Conservation (phyloP, 2,888 invertebrate species). For the Ashinkailepas kermadecensis region DNA sequence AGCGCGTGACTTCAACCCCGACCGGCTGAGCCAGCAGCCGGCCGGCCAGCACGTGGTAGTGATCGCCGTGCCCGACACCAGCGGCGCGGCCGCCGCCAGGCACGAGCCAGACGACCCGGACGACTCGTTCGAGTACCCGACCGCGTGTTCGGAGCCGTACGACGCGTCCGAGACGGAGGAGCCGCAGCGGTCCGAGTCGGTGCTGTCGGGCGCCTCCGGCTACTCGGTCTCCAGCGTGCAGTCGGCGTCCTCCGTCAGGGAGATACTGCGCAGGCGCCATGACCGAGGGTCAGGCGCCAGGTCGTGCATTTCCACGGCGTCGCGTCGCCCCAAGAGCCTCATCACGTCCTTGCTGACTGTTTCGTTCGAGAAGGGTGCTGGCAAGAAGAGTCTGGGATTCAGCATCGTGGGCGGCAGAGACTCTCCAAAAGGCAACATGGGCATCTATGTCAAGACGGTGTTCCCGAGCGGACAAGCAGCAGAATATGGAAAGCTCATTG, state of each 20-base stretch:
- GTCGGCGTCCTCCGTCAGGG: neutral
- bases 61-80: constrained; percentile 10
- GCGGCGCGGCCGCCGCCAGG: neutral
- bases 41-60: constrained; percentile 16
- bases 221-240: neutral
- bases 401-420: constrained; percentile 84
- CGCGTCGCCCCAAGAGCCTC: constrained; percentile 39
- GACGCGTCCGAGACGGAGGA: constrained; percentile 29
- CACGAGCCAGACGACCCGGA: neutral
- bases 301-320: constrained; percentile 29
- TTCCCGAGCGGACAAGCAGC: constrained; percentile 78
- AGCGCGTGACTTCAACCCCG: constrained; percentile 44
- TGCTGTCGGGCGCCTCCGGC: neutral
- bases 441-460: constrained; percentile 81
- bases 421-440: constrained; percentile 75
- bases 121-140: constrained; percentile 11
- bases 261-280: constrained; percentile 6
- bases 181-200: constrained; percentile 8
- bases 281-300: constrained; percentile 28
- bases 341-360: constrained; percentile 44
- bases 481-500: constrained; percentile 70
- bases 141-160: constrained; percentile 28
- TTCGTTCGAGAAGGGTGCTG: constrained; percentile 70
- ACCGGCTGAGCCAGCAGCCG: neutral
- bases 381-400: constrained; percentile 78